Evolutionary conservation across 2,797 vertebrate genomes (phyloP).

Genomic region (Rhinella marina): DNA sequence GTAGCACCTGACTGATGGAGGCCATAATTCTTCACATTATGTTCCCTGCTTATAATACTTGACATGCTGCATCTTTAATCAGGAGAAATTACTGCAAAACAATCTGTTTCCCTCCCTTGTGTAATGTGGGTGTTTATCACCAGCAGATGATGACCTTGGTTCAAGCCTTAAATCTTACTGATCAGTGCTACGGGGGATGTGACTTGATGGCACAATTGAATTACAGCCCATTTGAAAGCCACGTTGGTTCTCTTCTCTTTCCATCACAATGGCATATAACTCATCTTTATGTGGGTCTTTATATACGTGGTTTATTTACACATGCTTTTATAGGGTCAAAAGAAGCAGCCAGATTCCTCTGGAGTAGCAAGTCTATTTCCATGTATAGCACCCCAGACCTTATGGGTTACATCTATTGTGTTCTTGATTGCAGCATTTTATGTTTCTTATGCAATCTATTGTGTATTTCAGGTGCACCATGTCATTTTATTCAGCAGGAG

Average conservation of each 20-base stretch:
- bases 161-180: background rate
- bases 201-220: background rate
- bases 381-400: too few relatives aligned
- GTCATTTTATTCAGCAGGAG: too few relatives aligned
- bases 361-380: too few relatives aligned
- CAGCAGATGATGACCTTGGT: background rate
- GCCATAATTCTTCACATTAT: background rate
- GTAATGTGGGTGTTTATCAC: constrained; percentile 2
- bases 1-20: background rate
- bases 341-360: background rate
- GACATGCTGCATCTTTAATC: constrained; percentile 5
- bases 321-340: background rate
- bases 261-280: background rate
- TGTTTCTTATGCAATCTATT: too few relatives aligned
- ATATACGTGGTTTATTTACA: background rate
- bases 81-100: constrained; percentile 6
- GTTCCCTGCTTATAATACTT: background rate
- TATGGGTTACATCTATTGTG: too few relatives aligned
- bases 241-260: background rate
- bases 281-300: background rate
- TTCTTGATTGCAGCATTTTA: too few relatives aligned
- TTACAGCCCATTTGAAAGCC: background rate
- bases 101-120: background rate
- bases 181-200: constrained; percentile 6
- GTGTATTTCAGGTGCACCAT: too few relatives aligned